A percentile compares a stretch with the other conserved stretches of the same genome.
Conservation (phyloP, 2,797 vertebrate species). For the Potorous gilbertii region DNA sequence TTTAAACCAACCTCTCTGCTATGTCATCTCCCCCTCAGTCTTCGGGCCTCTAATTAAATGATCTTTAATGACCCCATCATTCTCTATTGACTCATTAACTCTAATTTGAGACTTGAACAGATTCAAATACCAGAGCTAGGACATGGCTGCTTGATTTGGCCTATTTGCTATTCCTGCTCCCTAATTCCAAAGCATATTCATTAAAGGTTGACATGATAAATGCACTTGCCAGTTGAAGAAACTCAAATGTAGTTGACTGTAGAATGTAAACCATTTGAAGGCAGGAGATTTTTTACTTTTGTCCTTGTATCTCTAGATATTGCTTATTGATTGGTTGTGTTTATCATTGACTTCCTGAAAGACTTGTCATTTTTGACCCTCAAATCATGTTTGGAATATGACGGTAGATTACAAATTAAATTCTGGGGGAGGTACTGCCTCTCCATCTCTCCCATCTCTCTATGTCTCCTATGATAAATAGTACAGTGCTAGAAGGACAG, state of each 20-base stretch:
- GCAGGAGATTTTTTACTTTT: not conserved
- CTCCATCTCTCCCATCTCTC: not conserved
- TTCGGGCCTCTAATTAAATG: not conserved
- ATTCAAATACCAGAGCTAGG: not conserved
- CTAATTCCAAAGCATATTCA: conserved; percentile 4
- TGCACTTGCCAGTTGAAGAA: not conserved
- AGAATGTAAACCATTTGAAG: not conserved
- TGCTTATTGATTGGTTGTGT: not conserved
- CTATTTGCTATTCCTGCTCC: not conserved
- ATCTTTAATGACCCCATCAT: not conserved
- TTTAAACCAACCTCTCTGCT: not conserved
- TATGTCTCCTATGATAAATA: not conserved
- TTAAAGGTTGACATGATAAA: not conserved
- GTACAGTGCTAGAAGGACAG: not conserved
- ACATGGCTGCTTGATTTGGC: conserved; percentile 14
- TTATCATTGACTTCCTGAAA: conserved; percentile 6
- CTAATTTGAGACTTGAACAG: not conserved
- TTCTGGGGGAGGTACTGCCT: not conserved
- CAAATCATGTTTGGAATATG: conserved; percentile 10
- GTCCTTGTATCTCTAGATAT: not conserved
- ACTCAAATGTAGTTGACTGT: not conserved
- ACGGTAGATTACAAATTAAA: not conserved
- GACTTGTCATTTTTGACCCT: not conserved
- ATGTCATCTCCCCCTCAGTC: not conserved
- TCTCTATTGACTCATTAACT: conserved; percentile 6